These are phyloP conservation scores for Struthidea cinerea DNA, from an alignment of 2,113 vertebrate species.

Conservation along the genomic window DNA sequence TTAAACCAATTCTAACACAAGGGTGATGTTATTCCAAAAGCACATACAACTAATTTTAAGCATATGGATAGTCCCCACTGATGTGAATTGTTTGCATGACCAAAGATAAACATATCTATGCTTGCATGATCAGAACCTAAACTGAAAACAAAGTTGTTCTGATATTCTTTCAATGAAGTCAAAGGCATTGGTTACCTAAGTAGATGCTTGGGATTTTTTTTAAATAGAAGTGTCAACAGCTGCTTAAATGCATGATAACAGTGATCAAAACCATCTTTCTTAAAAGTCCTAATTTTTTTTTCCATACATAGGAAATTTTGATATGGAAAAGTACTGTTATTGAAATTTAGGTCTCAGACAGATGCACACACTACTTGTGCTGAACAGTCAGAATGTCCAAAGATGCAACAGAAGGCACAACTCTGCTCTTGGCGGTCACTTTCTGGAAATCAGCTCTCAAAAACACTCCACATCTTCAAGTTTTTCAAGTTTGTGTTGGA, in stretches of 20 bases:
- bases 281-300: background rate
- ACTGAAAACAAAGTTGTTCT: background rate
- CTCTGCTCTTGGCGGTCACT: background rate
- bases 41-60: background rate
- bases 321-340: background rate
- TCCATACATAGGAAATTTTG: rapidly evolving
- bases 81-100: background rate
- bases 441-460: background rate
- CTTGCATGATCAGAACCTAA: background rate
- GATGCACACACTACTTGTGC: background rate
- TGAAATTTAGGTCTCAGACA: background rate
- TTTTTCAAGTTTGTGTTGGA: background rate
- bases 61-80: background rate
- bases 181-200: background rate
- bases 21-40: background rate
- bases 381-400: background rate
- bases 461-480: background rate
- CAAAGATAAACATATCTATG: background rate
- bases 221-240: background rate
- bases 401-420: background rate
- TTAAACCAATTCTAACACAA: background rate
- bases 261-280: background rate
- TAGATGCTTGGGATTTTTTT: background rate
- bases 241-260: background rate
- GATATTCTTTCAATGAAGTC: background rate